Conservation (phyloP, 2,113 vertebrate genomes). For the Pluvianellus socialis region DNA sequence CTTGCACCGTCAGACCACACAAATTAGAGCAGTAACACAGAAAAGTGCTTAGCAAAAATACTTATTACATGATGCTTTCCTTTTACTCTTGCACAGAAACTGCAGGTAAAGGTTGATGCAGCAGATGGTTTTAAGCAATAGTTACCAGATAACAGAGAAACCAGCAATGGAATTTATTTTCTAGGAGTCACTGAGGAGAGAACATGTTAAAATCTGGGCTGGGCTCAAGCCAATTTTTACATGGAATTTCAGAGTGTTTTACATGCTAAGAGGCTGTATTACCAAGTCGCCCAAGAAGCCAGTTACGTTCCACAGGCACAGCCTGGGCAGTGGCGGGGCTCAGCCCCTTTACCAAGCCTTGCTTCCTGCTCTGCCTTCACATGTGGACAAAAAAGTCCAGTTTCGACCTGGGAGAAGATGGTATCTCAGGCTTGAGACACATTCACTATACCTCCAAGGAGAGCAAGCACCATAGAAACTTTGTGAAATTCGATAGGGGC, state of each 20-base stretch:
- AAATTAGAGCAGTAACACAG: neutral
- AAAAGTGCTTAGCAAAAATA: neutral
- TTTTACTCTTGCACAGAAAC: neutral
- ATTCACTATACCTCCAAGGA: neutral
- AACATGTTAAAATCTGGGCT: neutral
- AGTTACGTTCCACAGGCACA: neutral
- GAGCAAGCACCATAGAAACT: neutral
- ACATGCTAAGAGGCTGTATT: neutral
- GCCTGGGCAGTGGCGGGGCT: neutral
- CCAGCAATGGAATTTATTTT: neutral
- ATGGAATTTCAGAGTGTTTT: neutral
- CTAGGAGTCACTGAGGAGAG: neutral
- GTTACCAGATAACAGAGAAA: neutral
- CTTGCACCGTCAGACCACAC: neutral
- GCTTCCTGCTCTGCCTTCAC: neutral
- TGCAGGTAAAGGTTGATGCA: neutral
- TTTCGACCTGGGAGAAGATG: neutral
- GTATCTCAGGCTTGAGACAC: neutral
- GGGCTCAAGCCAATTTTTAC: neutral
- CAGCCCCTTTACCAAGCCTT: neutral
- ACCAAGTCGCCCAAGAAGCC: neutral
- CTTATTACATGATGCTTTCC: neutral
- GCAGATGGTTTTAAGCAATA: neutral
- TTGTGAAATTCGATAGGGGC: neutral
- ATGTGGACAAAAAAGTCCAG: rapidly evolving